Percentiles rank a stretch among this genome's conserved stretches.
Evolutionary conservation across 1,140 invertebrate genomes (phyloP).

Genomic region (Eufriesea mexicana): DNA sequence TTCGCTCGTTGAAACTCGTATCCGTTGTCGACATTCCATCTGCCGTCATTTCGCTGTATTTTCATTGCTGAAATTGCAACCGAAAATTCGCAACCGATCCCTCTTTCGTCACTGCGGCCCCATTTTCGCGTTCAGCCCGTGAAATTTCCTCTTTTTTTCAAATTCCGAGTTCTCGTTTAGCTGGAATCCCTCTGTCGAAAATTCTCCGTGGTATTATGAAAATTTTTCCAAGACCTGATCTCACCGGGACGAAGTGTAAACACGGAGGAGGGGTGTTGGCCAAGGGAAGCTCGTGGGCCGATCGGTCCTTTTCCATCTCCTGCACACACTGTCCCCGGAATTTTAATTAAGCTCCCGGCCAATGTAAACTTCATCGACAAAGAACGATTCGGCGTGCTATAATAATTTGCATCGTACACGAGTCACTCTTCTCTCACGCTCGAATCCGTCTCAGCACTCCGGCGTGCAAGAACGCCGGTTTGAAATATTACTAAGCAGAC

Average conservation of each 20-base stretch:
- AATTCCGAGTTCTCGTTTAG: too few relatives aligned
- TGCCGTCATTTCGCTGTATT: too few relatives aligned
- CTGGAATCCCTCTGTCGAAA: too few relatives aligned
- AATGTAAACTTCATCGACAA: background rate
- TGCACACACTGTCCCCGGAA: background rate
- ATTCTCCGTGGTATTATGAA: background rate
- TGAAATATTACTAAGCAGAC: constrained; percentile 12
- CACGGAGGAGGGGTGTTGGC: background rate
- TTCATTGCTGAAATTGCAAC: too few relatives aligned
- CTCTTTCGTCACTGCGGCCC: too few relatives aligned
- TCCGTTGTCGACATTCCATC: too few relatives aligned
- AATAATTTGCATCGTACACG: background rate
- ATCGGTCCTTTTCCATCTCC: background rate
- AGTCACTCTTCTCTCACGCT: background rate
- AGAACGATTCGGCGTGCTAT: background rate
- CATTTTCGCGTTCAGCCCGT: too few relatives aligned
- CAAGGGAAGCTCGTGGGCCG: background rate
- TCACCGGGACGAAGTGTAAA: background rate
- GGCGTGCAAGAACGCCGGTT: background rate
- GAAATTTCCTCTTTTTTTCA: too few relatives aligned
- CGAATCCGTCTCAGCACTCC: background rate
- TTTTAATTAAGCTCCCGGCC: background rate
- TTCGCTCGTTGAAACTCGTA: background rate
- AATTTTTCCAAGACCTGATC: background rate
- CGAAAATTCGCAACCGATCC: too few relatives aligned